A percentile compares a stretch with the other conserved stretches of the same genome.
Conservation (phyloP, 2,113 vertebrate species). For the Talpa occidentalis region DNA sequence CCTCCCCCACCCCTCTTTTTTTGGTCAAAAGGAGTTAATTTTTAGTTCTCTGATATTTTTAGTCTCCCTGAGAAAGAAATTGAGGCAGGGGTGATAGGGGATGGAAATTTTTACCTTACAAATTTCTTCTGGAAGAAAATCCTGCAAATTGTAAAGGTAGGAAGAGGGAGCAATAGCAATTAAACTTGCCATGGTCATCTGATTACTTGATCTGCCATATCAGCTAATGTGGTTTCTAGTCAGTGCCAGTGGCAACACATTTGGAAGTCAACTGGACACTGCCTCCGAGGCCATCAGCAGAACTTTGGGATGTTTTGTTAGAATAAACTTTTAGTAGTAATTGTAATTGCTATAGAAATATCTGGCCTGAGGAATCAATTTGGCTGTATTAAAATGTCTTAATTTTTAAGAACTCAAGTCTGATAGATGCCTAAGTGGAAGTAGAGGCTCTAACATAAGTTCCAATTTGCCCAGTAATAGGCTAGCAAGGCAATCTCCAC, state of each 20-base stretch:
- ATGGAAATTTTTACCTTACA: not conserved
- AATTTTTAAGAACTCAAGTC: not conserved
- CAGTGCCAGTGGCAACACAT: not conserved
- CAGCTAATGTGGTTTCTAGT: not conserved
- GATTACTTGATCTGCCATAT: too few species aligned
- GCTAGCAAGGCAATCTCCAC: not conserved
- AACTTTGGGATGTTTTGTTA: not conserved
- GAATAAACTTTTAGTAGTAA: slow-evolving; percentile 43
- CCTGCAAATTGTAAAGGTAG: not conserved
- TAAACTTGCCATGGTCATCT: not conserved
- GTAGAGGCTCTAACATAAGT: not conserved
- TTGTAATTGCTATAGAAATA: not conserved
- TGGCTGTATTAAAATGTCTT: slow-evolving; percentile 31
- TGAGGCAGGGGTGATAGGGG: not conserved
- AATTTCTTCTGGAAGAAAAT: not conserved
- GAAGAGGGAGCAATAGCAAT: not conserved
- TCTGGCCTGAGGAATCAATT: slow-evolving; percentile 25
- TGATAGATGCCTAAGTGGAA: slow-evolving; percentile 7
- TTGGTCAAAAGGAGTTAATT: not conserved
- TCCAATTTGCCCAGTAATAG: not conserved
- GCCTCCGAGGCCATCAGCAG: not conserved
- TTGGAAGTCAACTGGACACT: not conserved
- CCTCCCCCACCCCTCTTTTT: not conserved
- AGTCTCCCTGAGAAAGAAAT: not conserved
- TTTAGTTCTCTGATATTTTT: not conserved